Evolutionary conservation across 30 jellyfish, hydroid and myxozoan species (phyloP), one percentile per base, ranked within the genome.

Genomic region (Catostylus mosaicus): DNA sequence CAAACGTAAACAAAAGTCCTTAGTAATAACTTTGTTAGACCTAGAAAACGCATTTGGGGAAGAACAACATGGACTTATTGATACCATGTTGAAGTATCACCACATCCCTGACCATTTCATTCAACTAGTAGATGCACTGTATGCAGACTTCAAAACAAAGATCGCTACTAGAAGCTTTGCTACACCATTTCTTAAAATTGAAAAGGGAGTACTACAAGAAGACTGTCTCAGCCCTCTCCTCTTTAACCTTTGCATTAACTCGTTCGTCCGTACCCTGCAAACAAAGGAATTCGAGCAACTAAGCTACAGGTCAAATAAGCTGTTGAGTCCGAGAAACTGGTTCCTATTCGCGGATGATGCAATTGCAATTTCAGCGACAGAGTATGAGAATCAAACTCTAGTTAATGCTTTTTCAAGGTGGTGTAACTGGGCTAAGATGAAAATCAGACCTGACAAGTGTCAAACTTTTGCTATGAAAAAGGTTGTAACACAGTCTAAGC

Each of bases 1-100:
- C 69, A 77, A 62, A 26, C 18, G 51, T n/a, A 60, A 60, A 77
- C 66, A 77, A 59, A 59, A 67, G 38, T 37, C 82, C 36, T 40
- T 69, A 18, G 82, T 69, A 69, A 69, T 69, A 9, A 69, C 82
- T 38, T 69, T 69, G 67, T n/a, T 69, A 7, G 82, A 69, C 40
- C 65, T 69, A 22, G 8, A 24, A 40, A 36, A 12, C 45, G 82
- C 82, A 36, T 69, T 69, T 69, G 82, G 82, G 0, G 67, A 69
- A 36, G 67, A 35, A 2, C 82, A 69, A 24, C 82, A 69, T 40
- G 67, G 67, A 7, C 24, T 69, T 19, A 69, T 69, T 7, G 67
- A 69, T 38, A 45, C 67, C 40, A 40, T 69, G 66, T 40, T 69
- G 38, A 40, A 20, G 40, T 69, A 45, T 40, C 82, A 69, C 24